Base-by-base conservation (phyloP, 2,113 vertebrate species). In the Corythornis cristatus region DNA sequence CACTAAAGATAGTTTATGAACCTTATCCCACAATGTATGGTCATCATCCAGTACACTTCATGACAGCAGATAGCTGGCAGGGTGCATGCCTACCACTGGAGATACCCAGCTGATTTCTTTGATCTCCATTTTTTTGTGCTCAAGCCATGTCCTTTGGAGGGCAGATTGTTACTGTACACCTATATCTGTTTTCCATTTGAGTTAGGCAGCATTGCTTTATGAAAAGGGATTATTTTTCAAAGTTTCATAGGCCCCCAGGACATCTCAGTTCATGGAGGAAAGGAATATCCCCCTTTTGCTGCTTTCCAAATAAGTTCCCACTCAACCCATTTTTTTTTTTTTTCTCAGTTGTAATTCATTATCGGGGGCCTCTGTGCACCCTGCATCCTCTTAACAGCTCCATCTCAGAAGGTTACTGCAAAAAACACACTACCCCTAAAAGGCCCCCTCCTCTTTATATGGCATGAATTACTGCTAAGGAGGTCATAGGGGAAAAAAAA, bases 171-270 rank as follows among this genome's bases (percentile, higher is more conserved):
- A 67, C 61, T 78, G 71, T 74, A 89, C 35, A 88, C 79, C 43
- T 71, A 16, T 82, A 89, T 97, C 97, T 98, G 97, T 66, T 98
- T 97, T 94, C 0, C 3, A 98, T 98, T 98, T 82, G 86, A 70
- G 79, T 75, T 88, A 42, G 21, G 90, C 94, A 74, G 74, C 42
- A 12, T 45, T 74, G 28, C 89, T 83, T 83, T 93, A 89, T 70
- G 62, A 68, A 62, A 86, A 90, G 76, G 56, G 82, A 75, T 96
- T 94, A 19, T 88, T 89, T 97, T 97, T 86, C 94, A 97, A 94
- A 91, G 82, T 81, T 93, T 88, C 8, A 1, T 43, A 72, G 74
- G 81, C 85, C 94, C 81, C n/a, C 87, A 93, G 95, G 94, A 96
- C 76, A 51, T 78, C 84, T 84, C 83, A 54, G 57, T 43, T 73